phyloP scores from a whole-genome alignment of 2,888 invertebrate species.

The Euclidia mi region DNA sequence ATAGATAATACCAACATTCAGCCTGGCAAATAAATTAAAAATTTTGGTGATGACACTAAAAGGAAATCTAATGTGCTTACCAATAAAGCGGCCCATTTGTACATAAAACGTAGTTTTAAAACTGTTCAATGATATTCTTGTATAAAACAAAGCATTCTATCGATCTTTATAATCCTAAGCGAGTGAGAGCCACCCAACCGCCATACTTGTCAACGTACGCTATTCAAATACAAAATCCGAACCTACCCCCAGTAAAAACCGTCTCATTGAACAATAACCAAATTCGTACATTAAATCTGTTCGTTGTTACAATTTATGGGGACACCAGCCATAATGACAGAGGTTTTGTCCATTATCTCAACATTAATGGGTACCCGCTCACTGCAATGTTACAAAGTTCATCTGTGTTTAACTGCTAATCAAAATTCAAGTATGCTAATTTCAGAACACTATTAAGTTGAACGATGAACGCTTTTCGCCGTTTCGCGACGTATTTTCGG shows the following conservation, averaged over 20 bases:
- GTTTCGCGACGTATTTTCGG: constrained; percentile 50
- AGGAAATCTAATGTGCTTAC: no score
- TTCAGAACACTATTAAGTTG: constrained; percentile 74
- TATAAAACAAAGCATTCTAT: no score
- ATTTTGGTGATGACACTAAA: no score
- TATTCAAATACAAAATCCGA: constrained; percentile 11
- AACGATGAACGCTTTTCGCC: constrained; percentile 52
- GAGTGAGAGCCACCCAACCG: background rate
- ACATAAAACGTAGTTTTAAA: no score
- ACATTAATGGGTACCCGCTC: constrained; percentile 70
- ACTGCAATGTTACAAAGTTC: constrained; percentile 67
- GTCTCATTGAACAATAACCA: constrained; percentile 63
- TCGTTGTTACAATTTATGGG: constrained; percentile 68
- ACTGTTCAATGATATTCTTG: no score
- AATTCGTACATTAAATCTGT: constrained; percentile 68
- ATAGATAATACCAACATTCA: no score
- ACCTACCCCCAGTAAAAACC: constrained; percentile 39
- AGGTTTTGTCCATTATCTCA: constrained; percentile 80
- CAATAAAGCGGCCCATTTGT: no score
- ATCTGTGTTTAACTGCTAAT: constrained; percentile 81
- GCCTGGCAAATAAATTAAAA: no score
- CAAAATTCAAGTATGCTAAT: constrained; percentile 88
- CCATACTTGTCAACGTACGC: no score
- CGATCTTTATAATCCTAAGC: no score
- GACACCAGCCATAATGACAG: constrained; percentile 70